Base-by-base conservation (phyloP, 2,797 vertebrate species). In the Halcyon chelicuti region DNA sequence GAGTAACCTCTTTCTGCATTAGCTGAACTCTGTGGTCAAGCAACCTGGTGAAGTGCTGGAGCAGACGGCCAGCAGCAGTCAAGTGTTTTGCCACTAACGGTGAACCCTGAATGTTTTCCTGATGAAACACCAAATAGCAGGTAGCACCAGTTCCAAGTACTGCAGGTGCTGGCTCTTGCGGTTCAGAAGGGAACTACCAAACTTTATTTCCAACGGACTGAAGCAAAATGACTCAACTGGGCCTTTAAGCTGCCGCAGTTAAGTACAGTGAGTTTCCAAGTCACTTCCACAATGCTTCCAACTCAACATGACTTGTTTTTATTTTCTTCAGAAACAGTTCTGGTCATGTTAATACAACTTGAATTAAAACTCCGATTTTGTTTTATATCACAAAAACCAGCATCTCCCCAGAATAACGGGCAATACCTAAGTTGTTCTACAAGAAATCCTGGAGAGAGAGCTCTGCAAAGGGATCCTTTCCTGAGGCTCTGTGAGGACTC, bases 361-460 rank as follows among this genome's bases (percentile, higher is more conserved):
- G 39, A 94, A 90, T 94, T 21, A 95, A 78, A 95, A 77, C 80
- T 80, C 75, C 6, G 31, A 12, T 67, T 85, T 71, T 67, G 86
- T 68, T 79, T 65, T 47, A 10, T 61, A 92, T 82, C 47, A 92
- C 93, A 82, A 95, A 88, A 76, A 96, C 11, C 94, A 97, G 97
- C 96, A 83, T 94, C 93, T 96, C 94, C 97, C 98, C 97, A 97
- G 96, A 96, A 96, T 63, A 96, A 96, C 4, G 44, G 96, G 98
- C 97, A 98, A 99, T 99, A 99, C 99, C 99, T 99, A 99, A 99
- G 99, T 98, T 98, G 99, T 98, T 99, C 99, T 99, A 99, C 98
- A 99, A 99, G 99, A 99, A 99, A 99, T 99, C 99, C 99, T 99
- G 99, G 99, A 99, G 99, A 99, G 99, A 99, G 98, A 99, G 99